Evolutionary conservation across 2,888 invertebrate species (phyloP).

Genomic region (Sericinus montela): DNA sequence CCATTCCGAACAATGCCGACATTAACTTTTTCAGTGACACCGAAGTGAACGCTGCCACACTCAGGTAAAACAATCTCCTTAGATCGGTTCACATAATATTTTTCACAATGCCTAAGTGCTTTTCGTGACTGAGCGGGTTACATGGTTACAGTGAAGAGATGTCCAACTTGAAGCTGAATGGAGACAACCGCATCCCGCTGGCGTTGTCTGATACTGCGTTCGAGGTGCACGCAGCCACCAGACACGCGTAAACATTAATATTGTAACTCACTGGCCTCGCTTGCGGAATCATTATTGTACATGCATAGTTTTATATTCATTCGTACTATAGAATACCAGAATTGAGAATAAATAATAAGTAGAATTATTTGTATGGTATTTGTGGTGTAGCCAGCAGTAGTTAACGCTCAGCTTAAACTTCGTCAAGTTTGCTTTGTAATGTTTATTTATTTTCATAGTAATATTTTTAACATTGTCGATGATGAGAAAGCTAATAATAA

Average conservation of each 20-base stretch:
- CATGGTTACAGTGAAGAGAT: constrained; percentile 73
- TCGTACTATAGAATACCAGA: neutral
- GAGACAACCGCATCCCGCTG: constrained; percentile 73
- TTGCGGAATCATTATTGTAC: constrained; percentile 27
- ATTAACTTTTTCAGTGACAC: constrained; percentile 94
- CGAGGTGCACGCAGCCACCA: constrained; percentile 74
- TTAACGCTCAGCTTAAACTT: neutral
- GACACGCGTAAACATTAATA: constrained; percentile 67
- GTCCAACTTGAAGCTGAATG: constrained; percentile 72
- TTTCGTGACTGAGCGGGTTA: constrained; percentile 25
- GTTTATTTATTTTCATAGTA: no score
- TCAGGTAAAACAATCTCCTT: constrained; percentile 66
- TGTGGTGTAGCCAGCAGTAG: neutral
- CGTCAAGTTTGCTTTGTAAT: no score
- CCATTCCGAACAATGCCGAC: constrained; percentile 55
- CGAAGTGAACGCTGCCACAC: constrained; percentile 84
- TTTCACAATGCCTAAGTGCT: neutral
- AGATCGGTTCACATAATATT: neutral
- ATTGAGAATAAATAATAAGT: neutral
- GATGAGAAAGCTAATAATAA: no score
- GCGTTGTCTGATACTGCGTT: constrained; percentile 75
- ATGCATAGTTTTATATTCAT: neutral
- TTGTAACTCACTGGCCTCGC: constrained; percentile 42
- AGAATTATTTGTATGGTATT: neutral
- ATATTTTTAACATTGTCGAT: no score